phyloP scores from a whole-genome alignment of 1,140 invertebrate species.

The Magallana ariakensis region DNA sequence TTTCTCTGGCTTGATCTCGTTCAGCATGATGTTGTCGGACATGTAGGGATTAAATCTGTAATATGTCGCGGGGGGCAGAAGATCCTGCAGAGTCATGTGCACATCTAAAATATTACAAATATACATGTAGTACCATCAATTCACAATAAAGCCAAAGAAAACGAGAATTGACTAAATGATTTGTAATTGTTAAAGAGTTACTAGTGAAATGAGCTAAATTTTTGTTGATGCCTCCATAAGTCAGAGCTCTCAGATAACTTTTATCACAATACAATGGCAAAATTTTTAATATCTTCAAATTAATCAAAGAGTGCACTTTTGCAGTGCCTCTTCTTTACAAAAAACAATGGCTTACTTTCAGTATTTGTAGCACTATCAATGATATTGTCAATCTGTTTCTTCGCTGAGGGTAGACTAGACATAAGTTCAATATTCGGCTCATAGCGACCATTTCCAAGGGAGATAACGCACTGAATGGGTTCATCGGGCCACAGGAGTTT shows the following conservation, averaged over 20 bases:
- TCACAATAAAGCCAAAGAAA: no score
- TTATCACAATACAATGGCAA: no score
- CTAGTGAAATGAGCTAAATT: not conserved
- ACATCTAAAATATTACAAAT: conserved; percentile 71
- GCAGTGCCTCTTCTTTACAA: no score
- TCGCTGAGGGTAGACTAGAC: conserved; percentile 50
- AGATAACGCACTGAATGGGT: conserved; percentile 91
- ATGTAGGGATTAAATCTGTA: conserved; percentile 95
- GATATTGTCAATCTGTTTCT: conserved; percentile 88
- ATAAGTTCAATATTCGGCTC: conserved; percentile 73
- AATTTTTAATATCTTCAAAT: no score
- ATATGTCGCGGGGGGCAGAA: conserved; percentile 89
- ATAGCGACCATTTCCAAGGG: conserved; percentile 90
- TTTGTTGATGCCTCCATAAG: no score
- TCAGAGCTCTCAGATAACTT: no score
- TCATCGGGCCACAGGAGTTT: conserved; percentile 89
- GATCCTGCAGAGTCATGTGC: conserved; percentile 90
- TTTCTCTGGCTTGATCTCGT: conserved; percentile 87
- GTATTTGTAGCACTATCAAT: conserved; percentile 94
- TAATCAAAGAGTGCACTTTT: no score
- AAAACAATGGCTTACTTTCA: conserved; percentile 83
- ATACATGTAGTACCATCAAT: not conserved
- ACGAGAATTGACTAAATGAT: not conserved
- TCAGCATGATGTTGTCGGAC: conserved; percentile 89
- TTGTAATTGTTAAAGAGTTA: not conserved